Conservation (phyloP, 2,888 invertebrate genomes). For the Gandaritis pyraliata region DNA sequence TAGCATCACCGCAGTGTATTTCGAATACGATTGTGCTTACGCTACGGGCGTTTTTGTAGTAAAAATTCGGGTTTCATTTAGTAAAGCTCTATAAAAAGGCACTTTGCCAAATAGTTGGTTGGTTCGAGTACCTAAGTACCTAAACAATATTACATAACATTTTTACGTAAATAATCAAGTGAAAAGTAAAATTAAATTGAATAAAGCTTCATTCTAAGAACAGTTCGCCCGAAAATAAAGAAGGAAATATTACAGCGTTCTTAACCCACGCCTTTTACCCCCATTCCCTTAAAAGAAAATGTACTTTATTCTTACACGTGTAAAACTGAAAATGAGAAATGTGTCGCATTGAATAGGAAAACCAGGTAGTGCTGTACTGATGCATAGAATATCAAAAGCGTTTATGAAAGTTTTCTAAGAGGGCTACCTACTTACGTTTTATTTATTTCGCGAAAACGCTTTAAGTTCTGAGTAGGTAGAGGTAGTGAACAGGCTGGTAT, state of each 20-base stretch:
- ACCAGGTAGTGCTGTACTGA: slow-evolving; percentile 19
- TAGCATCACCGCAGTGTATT: too few species aligned
- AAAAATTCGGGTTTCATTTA: too few species aligned
- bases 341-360: slow-evolving; percentile 20
- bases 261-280: background rate
- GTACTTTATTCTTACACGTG: background rate
- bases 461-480: slow-evolving; percentile 8
- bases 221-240: slow-evolving; percentile 5
- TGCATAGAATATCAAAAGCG: slow-evolving; percentile 31
- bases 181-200: background rate
- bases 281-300: slow-evolving; percentile 9
- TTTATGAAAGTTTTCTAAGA: slow-evolving; percentile 24
- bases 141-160: too few species aligned
- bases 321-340: slow-evolving; percentile 19
- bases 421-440: slow-evolving; percentile 18
- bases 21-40: too few species aligned
- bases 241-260: slow-evolving; percentile 12
- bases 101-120: too few species aligned
- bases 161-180: too few species aligned
- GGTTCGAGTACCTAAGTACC: too few species aligned
- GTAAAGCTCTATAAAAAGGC: too few species aligned
- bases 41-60: too few species aligned
- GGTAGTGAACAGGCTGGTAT: slow-evolving; percentile 10
- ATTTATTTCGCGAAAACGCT: slow-evolving; percentile 25
- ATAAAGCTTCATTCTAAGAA: slow-evolving; percentile 4